Percentiles rank a stretch among this genome's conserved stretches.
phyloP scores from a whole-genome alignment of 2,113 vertebrate species.

The Bubalus kerabau region DNA sequence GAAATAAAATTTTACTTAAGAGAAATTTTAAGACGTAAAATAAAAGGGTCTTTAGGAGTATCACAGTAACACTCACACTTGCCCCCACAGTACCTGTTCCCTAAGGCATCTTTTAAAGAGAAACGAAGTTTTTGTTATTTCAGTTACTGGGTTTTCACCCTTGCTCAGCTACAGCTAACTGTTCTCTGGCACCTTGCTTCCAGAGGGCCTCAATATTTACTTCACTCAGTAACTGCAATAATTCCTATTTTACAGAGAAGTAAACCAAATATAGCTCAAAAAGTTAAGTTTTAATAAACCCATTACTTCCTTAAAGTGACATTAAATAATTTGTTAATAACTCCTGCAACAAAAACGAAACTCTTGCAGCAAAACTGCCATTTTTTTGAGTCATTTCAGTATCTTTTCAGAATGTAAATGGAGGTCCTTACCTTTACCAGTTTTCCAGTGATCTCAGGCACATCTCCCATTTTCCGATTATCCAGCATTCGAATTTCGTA shows the following conservation, averaged over 20 bases:
- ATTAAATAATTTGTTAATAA: background rate
- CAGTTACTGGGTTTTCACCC: background rate
- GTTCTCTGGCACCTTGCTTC: background rate
- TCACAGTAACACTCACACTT: background rate
- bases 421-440: conserved; percentile 89
- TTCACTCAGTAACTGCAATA: background rate
- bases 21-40: background rate
- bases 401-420: background rate
- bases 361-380: background rate
- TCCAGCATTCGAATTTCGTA: conserved; percentile 96
- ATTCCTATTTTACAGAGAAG: background rate
- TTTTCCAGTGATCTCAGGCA: conserved; percentile 91
- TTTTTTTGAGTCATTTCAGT: background rate
- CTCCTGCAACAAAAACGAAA: background rate
- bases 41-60: background rate
- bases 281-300: background rate
- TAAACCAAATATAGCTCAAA: background rate
- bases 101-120: background rate
- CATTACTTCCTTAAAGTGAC: background rate
- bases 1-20: background rate
- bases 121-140: background rate
- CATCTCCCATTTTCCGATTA: conserved; percentile 91
- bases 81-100: background rate
- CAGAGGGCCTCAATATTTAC: background rate
- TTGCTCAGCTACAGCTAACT: background rate